A percentile compares a stretch with the other conserved stretches of the same genome.
phyloP scores from a whole-genome alignment of 2,888 invertebrate species.

The Liopterus haemorrhoidalis region DNA sequence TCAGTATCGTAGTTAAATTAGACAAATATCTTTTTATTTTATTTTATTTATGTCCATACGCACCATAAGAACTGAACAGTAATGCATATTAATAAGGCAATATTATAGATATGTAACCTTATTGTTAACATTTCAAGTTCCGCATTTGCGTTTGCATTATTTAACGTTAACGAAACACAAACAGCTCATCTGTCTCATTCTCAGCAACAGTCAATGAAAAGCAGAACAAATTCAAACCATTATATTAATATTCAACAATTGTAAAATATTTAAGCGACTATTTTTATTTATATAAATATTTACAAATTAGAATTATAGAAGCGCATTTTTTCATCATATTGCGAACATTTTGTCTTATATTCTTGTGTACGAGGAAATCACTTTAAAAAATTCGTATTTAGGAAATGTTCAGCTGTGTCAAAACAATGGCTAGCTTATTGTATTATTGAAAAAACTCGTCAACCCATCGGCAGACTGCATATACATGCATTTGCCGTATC shows the following conservation, averaged over 20 bases:
- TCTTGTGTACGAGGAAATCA: not conserved
- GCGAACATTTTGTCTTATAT: not conserved
- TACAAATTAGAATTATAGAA: slow-evolving; percentile 11
- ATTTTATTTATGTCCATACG: not conserved
- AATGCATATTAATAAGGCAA: slow-evolving; percentile 23
- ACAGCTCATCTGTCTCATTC: not conserved
- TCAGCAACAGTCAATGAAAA: slow-evolving; percentile 9
- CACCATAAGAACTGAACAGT: slow-evolving; percentile 8
- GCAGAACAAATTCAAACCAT: slow-evolving; percentile 10
- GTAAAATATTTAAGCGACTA: slow-evolving; percentile 22
- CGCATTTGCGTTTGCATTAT: too few relatives aligned
- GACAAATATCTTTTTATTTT: slow-evolving; percentile 7
- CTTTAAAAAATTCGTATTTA: slow-evolving; percentile 1
- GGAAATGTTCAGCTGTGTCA: too few relatives aligned
- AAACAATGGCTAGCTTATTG: too few relatives aligned
- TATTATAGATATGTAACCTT: slow-evolving; percentile 24
- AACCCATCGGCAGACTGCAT: too few relatives aligned
- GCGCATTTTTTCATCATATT: not conserved
- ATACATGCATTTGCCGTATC: too few relatives aligned
- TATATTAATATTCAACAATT: slow-evolving; percentile 12
- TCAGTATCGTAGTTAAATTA: slow-evolving; percentile 4
- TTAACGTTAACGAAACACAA: slow-evolving; percentile 1
- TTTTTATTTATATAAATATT: slow-evolving; percentile 6
- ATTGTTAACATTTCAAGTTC: slow-evolving; percentile 16
- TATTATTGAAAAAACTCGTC: too few relatives aligned